phyloP scores from a whole-genome alignment of 2,888 invertebrate genomes.

The Caradrina kadenii region DNA sequence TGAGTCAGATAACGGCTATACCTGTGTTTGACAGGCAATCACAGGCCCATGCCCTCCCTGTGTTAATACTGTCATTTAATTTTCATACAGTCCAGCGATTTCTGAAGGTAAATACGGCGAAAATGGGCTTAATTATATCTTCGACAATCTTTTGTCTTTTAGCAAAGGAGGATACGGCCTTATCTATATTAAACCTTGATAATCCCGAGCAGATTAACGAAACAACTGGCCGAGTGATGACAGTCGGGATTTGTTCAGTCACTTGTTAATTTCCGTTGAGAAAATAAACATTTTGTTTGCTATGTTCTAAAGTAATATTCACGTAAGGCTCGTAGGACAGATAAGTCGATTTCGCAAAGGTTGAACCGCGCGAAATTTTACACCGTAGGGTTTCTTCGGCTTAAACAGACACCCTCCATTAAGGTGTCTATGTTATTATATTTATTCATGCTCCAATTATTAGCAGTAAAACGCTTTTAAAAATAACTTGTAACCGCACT shows the following conservation, averaged over 20 bases:
- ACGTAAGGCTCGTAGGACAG: conserved; percentile 19
- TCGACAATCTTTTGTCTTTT: conserved; percentile 62
- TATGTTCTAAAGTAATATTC: conserved; percentile 15
- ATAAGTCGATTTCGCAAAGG: conserved; percentile 40
- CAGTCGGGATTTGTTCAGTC: conserved; percentile 41
- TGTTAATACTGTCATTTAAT: conserved; percentile 67
- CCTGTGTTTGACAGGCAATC: conserved; percentile 78
- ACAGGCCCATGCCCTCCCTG: conserved; percentile 54
- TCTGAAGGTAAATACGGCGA: conserved; percentile 58
- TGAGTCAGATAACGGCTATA: conserved; percentile 70
- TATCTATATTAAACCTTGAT: conserved; percentile 63
- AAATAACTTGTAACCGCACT: conserved; percentile 31
- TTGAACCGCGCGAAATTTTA: conserved; percentile 34
- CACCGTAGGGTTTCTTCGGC: conserved; percentile 35
- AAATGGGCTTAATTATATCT: conserved; percentile 57
- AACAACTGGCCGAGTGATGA: conserved; percentile 43
- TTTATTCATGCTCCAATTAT: conserved; percentile 44
- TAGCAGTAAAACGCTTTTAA: conserved; percentile 42
- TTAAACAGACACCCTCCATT: conserved; percentile 42
- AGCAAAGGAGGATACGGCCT: conserved; percentile 56
- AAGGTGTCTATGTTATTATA: conserved; percentile 44
- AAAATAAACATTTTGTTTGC: conserved; percentile 11
- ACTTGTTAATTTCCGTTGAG: conserved; percentile 19
- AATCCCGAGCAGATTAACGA: conserved; percentile 53
- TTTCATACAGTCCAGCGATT: conserved; percentile 57